Evolutionary conservation across 2,113 vertebrate species (phyloP), one percentile per base, ranked within the genome.

Genomic region (Heloderma charlesbogerti): DNA sequence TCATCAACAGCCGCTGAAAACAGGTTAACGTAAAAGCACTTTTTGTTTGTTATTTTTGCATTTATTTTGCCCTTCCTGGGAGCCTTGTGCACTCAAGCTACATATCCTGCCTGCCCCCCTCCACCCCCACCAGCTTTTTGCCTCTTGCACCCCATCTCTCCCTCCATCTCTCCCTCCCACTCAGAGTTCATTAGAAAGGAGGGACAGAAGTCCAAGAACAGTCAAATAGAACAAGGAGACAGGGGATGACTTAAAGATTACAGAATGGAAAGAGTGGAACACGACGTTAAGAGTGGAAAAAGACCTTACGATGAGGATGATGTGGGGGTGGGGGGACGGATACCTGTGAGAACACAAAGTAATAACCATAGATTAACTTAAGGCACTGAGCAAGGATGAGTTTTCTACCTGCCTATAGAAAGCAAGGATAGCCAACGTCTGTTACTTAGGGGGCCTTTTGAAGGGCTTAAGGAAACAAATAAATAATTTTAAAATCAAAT

Each of bases 21-120:
- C 12, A 77, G 54, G 22, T 85, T 37, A 20, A 45, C 54, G 6
- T 48, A 84, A 77, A 78, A 90, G 82, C 82, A 85, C 89, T 78
- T 84, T 77, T 77, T 37, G 37, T 45, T 31, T 25, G 8, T 43
- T 43, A n/a, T 45, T 63, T 34, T 75, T 77, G 20, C 0, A 45
- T 66, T 48, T 37, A 9, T 80, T 29, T 89, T 37, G 15, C 48
- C 48, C 66, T 8, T 40, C 45, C 7, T 7, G 45, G 27, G 80
- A 72, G 34, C 48, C 27, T 72, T 45, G 37, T 34, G n/a, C 74
- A 25, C 34, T 67, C 37, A 77, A 90, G 57, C 34, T 5, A 67
- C 18, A 25, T 4, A 13, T 13, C 3, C 12, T 18, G 63, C 22
- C 4, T 45, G 5, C 43, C 29, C 40, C 6, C 37, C n/a, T 13